A percentile compares a stretch with the other conserved stretches of the same genome.
These are phyloP conservation scores for Drosophila trichaetosa DNA, from an alignment of 2,888 invertebrate genomes.

Conservation along the genomic window DNA sequence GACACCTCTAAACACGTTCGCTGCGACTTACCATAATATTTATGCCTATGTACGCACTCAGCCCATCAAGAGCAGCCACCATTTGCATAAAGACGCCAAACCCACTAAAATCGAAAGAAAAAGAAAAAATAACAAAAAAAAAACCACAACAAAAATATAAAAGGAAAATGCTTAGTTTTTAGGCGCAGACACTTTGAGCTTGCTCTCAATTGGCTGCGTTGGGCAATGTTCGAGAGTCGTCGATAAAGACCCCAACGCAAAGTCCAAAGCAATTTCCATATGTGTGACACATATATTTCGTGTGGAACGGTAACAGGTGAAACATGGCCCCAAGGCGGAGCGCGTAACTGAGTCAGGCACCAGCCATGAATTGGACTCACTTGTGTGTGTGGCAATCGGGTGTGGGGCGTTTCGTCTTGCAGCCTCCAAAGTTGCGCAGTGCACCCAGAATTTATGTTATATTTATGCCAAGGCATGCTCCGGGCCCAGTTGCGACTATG, in stretches of 20 bases:
- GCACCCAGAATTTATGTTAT: constrained; percentile 47
- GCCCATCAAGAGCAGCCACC: constrained; percentile 54
- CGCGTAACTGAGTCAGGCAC: constrained; percentile 46
- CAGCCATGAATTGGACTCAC: constrained; percentile 4
- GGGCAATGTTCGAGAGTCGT: constrained; percentile 59
- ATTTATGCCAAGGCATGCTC: constrained; percentile 64
- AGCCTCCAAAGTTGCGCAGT: constrained; percentile 55
- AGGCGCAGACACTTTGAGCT: constrained; percentile 51
- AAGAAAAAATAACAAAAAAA: neutral
- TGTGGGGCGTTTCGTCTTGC: constrained; percentile 58
- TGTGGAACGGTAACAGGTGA: constrained; percentile 64
- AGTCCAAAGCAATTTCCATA: constrained; percentile 35
- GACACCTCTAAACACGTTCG: constrained; percentile 42
- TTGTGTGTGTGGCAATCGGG: constrained; percentile 36
- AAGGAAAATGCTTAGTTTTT: constrained; percentile 44
- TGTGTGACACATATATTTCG: constrained; percentile 60
- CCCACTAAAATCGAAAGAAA: constrained; percentile 30
- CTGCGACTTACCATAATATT: constrained; percentile 50
- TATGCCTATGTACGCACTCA: constrained; percentile 56
- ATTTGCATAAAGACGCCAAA: constrained; percentile 70
- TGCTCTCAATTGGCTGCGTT: constrained; percentile 64
- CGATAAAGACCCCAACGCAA: constrained; percentile 31
- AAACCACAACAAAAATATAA: neutral
- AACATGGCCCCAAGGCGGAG: constrained; percentile 42
- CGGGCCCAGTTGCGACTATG: constrained; percentile 41